Evolutionary conservation across 2,888 invertebrate genomes (phyloP).

Genomic region (Chrysodeixis includens): DNA sequence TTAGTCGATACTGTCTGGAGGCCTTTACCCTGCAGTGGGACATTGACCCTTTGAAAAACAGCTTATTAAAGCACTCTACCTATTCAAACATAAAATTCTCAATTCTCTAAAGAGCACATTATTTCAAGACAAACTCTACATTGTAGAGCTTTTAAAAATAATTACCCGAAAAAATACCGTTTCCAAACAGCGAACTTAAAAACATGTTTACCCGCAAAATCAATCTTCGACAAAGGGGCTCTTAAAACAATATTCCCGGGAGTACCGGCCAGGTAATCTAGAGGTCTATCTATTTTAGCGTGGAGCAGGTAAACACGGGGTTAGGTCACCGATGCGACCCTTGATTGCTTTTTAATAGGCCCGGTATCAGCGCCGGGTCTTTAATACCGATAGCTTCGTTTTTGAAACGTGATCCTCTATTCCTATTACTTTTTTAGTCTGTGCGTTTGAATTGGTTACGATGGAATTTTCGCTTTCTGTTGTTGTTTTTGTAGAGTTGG

Average conservation of each 20-base stretch:
- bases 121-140: background rate
- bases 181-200: conserved; percentile 9
- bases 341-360: conserved; percentile 73
- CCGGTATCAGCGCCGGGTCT: conserved; percentile 44
- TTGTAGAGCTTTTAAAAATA: background rate
- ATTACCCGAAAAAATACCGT: background rate
- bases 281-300: conserved; percentile 46
- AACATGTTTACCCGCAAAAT: conserved; percentile 31
- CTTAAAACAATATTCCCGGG: conserved; percentile 35
- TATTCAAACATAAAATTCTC: background rate
- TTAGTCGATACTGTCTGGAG: too few relatives aligned
- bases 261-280: conserved; percentile 40
- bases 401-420: conserved; percentile 46
- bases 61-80: too few relatives aligned
- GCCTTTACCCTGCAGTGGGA: too few relatives aligned
- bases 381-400: conserved; percentile 42
- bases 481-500: background rate
- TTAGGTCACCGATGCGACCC: conserved; percentile 49
- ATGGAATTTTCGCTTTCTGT: background rate
- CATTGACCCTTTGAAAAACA: too few relatives aligned
- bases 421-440: conserved; percentile 29
- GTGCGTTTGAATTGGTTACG: background rate
- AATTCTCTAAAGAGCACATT: background rate
- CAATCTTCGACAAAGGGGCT: conserved; percentile 14
- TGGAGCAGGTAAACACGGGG: conserved; percentile 37